Evolutionary conservation across 2,797 vertebrate species (phyloP).

Genomic region (Miichthys miiuy): DNA sequence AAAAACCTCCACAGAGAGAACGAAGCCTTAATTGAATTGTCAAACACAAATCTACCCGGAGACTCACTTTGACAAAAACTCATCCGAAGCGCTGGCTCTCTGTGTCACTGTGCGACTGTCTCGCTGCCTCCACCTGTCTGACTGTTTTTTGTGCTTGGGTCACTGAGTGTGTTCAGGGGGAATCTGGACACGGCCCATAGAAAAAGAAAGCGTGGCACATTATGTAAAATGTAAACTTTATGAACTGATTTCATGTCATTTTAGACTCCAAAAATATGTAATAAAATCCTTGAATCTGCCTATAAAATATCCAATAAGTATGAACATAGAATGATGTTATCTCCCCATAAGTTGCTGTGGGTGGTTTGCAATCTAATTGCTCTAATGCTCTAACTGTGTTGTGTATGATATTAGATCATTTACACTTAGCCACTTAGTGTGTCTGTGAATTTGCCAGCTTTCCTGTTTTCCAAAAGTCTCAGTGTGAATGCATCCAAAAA

Average conservation of each 20-base stretch:
- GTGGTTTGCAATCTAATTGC: neutral
- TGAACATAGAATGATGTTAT: too few species aligned
- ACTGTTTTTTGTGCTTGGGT: neutral
- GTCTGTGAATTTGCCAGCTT: neutral
- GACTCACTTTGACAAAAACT: conserved; percentile 48
- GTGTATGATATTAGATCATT: neutral
- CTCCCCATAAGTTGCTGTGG: too few species aligned
- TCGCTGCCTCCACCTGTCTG: conserved; percentile 22
- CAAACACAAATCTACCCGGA: conserved; percentile 67
- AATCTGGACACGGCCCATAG: neutral
- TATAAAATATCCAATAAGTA: neutral
- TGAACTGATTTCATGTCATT: neutral
- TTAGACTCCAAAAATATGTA: too few species aligned
- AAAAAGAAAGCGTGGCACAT: neutral
- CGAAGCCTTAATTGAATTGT: conserved; percentile 74
- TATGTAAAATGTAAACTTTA: neutral
- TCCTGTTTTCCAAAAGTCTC: neutral
- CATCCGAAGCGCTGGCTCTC: conserved; percentile 40
- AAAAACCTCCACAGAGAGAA: conserved; percentile 68
- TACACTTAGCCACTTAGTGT: neutral
- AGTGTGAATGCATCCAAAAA: neutral
- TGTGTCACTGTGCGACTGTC: conserved; percentile 22
- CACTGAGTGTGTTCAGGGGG: neutral
- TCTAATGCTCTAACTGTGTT: neutral
- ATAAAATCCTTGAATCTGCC: too few species aligned